Evolutionary conservation across 1,140 invertebrate species (phyloP).

Genomic region (Atopsyche davidsoni): DNA sequence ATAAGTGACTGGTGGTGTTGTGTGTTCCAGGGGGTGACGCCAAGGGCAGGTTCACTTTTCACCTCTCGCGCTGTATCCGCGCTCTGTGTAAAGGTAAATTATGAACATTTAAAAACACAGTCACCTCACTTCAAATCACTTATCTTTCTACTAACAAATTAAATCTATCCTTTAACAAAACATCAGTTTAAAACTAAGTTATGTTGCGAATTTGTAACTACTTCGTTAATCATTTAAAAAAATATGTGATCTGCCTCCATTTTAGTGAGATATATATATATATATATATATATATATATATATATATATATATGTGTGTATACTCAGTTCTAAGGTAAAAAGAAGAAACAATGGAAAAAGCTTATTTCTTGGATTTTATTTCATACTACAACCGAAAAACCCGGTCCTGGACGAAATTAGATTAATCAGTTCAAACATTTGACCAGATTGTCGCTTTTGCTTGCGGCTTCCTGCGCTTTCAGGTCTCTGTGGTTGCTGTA

Average conservation of each 20-base stretch:
- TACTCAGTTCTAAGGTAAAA: too few relatives aligned
- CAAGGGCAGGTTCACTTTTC: slow-evolving; percentile 19
- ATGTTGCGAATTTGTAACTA: background rate
- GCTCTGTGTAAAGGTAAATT: slow-evolving; percentile 21
- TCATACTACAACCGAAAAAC: too few relatives aligned
- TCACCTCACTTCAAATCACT: background rate
- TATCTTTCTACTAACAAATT: background rate
- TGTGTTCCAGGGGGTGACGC: slow-evolving; percentile 18
- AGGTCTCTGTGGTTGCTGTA: too few relatives aligned
- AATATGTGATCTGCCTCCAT: background rate
- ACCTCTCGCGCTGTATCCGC: slow-evolving; percentile 17
- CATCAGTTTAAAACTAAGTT: background rate
- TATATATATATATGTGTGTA: too few relatives aligned
- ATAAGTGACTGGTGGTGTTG: slow-evolving; percentile 14
- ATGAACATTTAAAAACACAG: background rate
- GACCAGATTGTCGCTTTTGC: too few relatives aligned
- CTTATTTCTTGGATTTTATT: too few relatives aligned
- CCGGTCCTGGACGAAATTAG: too few relatives aligned
- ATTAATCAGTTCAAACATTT: too few relatives aligned
- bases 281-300: too few relatives aligned
- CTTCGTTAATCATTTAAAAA: background rate
- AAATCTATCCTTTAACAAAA: background rate
- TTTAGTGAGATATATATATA: background rate
- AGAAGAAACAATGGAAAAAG: too few relatives aligned
- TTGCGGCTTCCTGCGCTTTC: too few relatives aligned